A percentile compares a stretch with the other conserved stretches of the same genome.
Conservation (phyloP, 2,888 invertebrate species). For the Drosophila paracracens region DNA sequence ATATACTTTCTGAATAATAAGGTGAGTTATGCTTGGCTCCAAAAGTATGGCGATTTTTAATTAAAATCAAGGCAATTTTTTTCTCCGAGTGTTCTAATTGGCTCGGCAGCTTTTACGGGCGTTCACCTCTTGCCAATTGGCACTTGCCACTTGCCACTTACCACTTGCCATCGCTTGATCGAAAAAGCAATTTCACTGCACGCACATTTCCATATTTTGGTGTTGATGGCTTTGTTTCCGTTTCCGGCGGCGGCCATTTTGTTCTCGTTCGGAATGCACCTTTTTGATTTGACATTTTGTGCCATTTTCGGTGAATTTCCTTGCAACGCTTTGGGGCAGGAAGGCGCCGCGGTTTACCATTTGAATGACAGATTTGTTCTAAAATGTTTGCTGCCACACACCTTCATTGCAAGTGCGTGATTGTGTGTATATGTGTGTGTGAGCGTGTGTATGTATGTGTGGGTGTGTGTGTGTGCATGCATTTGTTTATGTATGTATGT, state of each 20-base stretch:
- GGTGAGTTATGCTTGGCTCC: background rate
- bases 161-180: background rate
- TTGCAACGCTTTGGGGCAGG: constrained; percentile 16
- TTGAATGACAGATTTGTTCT: constrained; percentile 15
- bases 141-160: background rate
- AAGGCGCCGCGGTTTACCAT: background rate
- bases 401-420: background rate
- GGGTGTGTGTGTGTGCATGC: no score
- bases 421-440: constrained; percentile 1
- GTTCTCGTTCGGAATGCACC: constrained; percentile 35
- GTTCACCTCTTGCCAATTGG: background rate
- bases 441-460: no score
- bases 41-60: background rate
- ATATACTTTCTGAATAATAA: background rate
- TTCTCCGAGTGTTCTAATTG: constrained; percentile 32
- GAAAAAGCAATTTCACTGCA: constrained; percentile 59
- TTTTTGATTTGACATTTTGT: constrained; percentile 49
- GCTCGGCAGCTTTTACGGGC: constrained; percentile 4
- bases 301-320: constrained; percentile 20
- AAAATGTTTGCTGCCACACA: constrained; percentile 22
- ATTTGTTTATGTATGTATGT: background rate
- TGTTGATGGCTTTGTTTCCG: constrained; percentile 38
- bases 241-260: constrained; percentile 52
- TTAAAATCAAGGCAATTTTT: background rate
- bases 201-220: constrained; percentile 62